Percentiles rank a stretch among this genome's conserved stretches.
phyloP scores from a whole-genome alignment of 2,113 vertebrate genomes.

The Lates calcarifer region DNA sequence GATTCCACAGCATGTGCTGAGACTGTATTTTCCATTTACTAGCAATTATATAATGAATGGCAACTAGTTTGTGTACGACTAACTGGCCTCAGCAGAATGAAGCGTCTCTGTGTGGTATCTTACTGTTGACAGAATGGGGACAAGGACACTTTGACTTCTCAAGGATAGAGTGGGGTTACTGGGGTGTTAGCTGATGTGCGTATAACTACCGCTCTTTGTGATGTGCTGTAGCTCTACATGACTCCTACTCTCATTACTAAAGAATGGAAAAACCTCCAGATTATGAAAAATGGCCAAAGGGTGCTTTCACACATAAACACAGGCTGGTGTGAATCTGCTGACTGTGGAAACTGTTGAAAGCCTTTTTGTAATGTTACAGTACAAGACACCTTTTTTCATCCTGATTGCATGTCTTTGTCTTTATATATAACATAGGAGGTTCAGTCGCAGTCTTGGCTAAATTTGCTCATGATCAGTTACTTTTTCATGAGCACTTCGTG shows the following conservation, averaged over 20 bases:
- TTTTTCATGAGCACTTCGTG: background rate
- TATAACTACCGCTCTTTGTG: background rate
- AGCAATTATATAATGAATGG: conserved; percentile 45
- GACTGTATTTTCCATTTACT: conserved; percentile 48
- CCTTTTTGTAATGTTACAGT: background rate
- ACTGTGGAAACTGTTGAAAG: background rate
- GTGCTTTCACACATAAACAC: background rate
- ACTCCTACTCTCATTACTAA: background rate
- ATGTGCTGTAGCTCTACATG: too few relatives aligned
- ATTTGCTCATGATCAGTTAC: background rate
- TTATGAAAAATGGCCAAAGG: background rate
- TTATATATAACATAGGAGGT: background rate
- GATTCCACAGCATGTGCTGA: conserved; percentile 51
- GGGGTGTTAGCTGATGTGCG: conserved; percentile 6
- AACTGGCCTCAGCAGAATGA: conserved; percentile 9
- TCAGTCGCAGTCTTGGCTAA: background rate
- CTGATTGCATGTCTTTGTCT: background rate
- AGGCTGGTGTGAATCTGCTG: background rate
- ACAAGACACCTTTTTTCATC: background rate
- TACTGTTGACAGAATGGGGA: conserved; percentile 60
- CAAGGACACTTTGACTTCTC: conserved; percentile 47
- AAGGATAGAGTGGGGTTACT: conserved; percentile 40
- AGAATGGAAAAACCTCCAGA: too few relatives aligned
- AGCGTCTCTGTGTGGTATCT: conserved; percentile 15
- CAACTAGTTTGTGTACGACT: conserved; percentile 10